Conservation (phyloP, 1,140 invertebrate genomes). For the Pseudomyrmex sp. region DNA sequence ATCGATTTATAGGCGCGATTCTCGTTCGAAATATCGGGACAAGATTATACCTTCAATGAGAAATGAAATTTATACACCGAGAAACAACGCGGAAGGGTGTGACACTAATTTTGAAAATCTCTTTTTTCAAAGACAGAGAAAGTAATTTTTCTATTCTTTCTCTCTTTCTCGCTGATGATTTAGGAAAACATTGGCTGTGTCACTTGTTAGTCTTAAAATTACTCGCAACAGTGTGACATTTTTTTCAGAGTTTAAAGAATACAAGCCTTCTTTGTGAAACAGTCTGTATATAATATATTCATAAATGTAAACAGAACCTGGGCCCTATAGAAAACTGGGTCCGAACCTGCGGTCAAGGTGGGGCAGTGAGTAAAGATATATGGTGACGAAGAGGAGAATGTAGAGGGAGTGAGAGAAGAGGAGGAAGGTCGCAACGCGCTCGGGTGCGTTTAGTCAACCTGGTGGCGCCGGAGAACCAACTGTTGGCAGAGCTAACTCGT, state of each 20-base stretch:
- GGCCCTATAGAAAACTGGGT: slow-evolving; percentile 30
- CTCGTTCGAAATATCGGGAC: background rate
- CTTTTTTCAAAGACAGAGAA: no score
- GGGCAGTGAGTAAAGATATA: slow-evolving; percentile 27
- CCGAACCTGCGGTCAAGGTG: slow-evolving; percentile 60
- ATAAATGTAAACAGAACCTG: background rate
- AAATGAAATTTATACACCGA: no score
- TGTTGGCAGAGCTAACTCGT: slow-evolving; percentile 56
- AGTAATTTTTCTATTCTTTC: no score
- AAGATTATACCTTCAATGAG: background rate
- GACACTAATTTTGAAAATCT: no score
- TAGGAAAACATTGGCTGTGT: no score
- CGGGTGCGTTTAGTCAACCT: slow-evolving; percentile 79
- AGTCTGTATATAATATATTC: no score
- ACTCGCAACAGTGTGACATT: background rate
- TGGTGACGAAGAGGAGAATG: slow-evolving; percentile 4
- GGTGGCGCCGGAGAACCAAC: slow-evolving; percentile 74
- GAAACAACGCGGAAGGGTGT: no score
- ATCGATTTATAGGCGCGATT: background rate
- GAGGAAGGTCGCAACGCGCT: slow-evolving; percentile 51
- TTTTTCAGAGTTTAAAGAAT: background rate
- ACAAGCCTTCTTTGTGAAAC: background rate
- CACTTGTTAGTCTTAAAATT: no score
- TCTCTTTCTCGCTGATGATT: no score
- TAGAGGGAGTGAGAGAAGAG: slow-evolving; percentile 53